These are phyloP conservation scores for Acrobasis repandana DNA, from an alignment of 2,888 invertebrate species.

Conservation along the genomic window DNA sequence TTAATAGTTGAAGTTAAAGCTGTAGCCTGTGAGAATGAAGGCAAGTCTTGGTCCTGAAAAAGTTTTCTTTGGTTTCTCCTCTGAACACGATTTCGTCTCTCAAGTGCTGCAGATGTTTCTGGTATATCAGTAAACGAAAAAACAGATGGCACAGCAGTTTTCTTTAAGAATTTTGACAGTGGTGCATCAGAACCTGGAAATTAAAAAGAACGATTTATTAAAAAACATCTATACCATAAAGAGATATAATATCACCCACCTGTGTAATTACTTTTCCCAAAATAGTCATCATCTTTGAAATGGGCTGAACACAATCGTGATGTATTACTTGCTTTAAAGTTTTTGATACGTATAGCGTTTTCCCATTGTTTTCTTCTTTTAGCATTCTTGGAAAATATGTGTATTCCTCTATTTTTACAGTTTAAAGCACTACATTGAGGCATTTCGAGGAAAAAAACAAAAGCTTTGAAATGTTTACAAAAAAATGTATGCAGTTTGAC, in stretches of 20 bases:
- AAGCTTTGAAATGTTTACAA: no score
- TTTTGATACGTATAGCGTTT: background rate
- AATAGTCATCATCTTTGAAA: background rate
- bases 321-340: background rate
- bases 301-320: background rate
- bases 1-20: no score
- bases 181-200: background rate
- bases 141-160: background rate
- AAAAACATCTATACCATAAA: no score
- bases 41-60: no score
- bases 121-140: background rate
- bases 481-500: no score
- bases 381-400: background rate
- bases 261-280: background rate
- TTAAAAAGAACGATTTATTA: background rate
- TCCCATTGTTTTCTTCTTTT: background rate
- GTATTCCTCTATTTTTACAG: constrained; percentile 2
- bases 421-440: background rate
- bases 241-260: no score
- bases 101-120: no score
- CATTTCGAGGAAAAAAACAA: background rate
- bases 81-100: no score
- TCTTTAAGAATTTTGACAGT: background rate
- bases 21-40: no score
- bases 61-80: no score